phyloP scores from a whole-genome alignment of 2,888 invertebrate genomes.

The Nezara viridula region DNA sequence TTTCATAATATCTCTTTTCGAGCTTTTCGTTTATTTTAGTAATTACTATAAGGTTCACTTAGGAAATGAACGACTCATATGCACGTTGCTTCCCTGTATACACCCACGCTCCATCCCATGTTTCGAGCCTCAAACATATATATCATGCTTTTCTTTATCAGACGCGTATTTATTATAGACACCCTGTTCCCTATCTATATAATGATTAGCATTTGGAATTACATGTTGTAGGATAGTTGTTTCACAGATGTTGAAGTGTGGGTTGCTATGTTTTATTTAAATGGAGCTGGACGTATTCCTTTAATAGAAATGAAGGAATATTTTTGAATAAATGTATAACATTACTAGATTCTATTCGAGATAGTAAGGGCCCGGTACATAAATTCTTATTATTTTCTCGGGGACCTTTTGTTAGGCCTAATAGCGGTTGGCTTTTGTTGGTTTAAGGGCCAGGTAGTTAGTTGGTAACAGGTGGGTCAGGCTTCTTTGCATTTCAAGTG shows the following conservation, averaged over 20 bases:
- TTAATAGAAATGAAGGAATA: conserved; percentile 35
- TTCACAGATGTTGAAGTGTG: conserved; percentile 37
- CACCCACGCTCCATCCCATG: neutral
- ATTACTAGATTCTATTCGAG: conserved; percentile 7
- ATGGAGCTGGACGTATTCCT: neutral
- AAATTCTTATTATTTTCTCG: conserved; percentile 14
- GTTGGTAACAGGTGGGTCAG: conserved; percentile 22
- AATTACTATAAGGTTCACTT: too few species aligned
- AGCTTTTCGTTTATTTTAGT: too few species aligned
- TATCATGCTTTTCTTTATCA: neutral
- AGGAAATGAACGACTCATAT: too few species aligned
- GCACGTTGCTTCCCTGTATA: neutral
- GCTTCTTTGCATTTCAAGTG: conserved; percentile 25
- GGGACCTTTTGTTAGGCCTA: neutral
- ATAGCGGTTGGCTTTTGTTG: neutral
- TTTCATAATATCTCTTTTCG: too few species aligned
- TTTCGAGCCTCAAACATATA: neutral
- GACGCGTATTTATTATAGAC: neutral
- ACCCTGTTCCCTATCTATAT: neutral
- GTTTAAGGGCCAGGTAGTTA: conserved; percentile 13
- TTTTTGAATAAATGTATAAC: conserved; percentile 36
- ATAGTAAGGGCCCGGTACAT: neutral
- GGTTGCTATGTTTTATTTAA: conserved; percentile 23
- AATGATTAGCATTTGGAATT: conserved; percentile 31
- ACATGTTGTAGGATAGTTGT: conserved; percentile 12